These are phyloP conservation scores for Thunnus maccoyii DNA, from an alignment of 2,113 vertebrate genomes.

Conservation along the genomic window DNA sequence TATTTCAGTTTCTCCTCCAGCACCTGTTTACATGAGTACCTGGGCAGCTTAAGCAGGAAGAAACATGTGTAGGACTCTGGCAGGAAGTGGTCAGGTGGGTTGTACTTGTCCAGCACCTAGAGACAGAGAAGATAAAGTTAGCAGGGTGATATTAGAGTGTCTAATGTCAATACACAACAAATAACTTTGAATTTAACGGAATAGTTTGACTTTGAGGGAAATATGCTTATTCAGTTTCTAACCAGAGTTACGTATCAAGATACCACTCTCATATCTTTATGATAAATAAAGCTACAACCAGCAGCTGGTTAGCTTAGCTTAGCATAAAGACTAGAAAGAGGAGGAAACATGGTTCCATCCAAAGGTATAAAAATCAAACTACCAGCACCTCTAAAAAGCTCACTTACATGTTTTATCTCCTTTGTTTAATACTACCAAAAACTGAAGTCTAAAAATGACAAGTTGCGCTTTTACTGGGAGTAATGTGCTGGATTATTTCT, in stretches of 20 bases:
- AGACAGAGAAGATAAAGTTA: not conserved
- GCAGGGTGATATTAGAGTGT: not conserved
- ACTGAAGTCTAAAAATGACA: too few relatives aligned
- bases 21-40: constrained; percentile 97
- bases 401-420: too few relatives aligned
- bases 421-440: too few relatives aligned
- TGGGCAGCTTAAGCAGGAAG: constrained; percentile 97
- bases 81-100: constrained; percentile 98
- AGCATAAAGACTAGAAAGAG: too few relatives aligned
- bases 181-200: not conserved
- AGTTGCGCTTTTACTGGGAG: too few relatives aligned
- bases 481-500: too few relatives aligned
- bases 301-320: not conserved
- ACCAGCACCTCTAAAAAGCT: too few relatives aligned
- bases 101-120: constrained; percentile 98
- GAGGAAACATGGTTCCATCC: not conserved
- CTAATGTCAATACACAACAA: not conserved
- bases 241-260: not conserved
- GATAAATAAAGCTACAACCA: too few relatives aligned
- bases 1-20: constrained; percentile 98
- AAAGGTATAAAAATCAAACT: not conserved
- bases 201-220: too few relatives aligned
- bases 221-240: too few relatives aligned
- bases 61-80: constrained; percentile 99
- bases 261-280: too few relatives aligned